Conservation (phyloP, 2,113 vertebrate species). For the Centropus unirufus region DNA sequence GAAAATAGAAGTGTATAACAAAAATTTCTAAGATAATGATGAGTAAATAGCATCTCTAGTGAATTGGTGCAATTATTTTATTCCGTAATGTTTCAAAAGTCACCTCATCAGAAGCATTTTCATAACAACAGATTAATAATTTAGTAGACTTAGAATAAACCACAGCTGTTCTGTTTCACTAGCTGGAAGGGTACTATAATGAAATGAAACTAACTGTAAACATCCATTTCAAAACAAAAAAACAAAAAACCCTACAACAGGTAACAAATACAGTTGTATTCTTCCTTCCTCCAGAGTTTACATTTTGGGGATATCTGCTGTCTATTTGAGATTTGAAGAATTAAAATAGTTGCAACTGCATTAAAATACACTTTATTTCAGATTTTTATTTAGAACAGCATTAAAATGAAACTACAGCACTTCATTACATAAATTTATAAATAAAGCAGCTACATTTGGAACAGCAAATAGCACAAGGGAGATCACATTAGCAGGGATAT, state of each 20-base stretch:
- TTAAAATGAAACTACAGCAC: background rate
- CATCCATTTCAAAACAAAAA: background rate
- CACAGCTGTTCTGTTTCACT: background rate
- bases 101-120: background rate
- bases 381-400: background rate
- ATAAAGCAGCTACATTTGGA: background rate
- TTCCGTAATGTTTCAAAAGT: background rate
- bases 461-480: background rate
- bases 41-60: background rate
- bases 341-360: background rate
- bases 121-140: background rate
- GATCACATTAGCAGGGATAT: background rate
- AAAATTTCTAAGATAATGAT: background rate
- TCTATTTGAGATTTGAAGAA: background rate
- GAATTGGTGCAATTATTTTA: background rate
- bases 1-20: background rate
- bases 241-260: background rate
- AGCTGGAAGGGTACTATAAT: background rate
- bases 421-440: background rate
- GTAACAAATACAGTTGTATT: background rate
- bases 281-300: background rate
- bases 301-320: background rate
- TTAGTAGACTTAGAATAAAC: background rate
- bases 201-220: background rate
- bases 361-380: background rate